Evolutionary conservation across 1,140 invertebrate genomes (phyloP), one percentile per base, ranked within the genome.

Genomic region (Drosophila gunungcola): DNA sequence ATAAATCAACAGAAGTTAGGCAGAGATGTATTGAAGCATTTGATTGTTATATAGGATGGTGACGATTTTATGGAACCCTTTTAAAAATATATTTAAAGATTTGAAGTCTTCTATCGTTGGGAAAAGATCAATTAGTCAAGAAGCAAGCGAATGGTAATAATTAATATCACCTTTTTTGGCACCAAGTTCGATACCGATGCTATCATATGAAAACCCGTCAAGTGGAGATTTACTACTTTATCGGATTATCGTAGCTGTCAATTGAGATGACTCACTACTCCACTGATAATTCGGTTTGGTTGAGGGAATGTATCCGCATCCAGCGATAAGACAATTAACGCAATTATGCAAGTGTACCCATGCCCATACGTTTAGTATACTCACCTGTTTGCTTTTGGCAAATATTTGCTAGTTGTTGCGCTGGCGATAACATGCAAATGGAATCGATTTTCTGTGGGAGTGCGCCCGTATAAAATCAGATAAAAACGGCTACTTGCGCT

Each of bases 371-470:
- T 68, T 62, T 46, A 32, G 29, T 56, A 55, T 73, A 32, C 62
- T 72, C 61, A 11, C 48, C 54, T 64, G 52, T 60, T 69, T 57
- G 29, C 38, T 12, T 25, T 12, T 13, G 56, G 61, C 73, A 88
- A 88, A 88, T 88, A 88, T 84, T 88, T 79, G 58, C 46, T 49
- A 45, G 13, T 32, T 32, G 25, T 16, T 38, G 34, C 51, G 42
- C 42, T 62, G 56, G 62, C 39, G 64, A 73, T 58, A 46, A 80
- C 80, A 84, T 85, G 81, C 81, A 73, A 85, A 84, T 57, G 62
- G 16, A 41, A 60, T 11, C 57, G 62, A 75, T 69, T 57, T 67
- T 21, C 48, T 4, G 10, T 36, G 42, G 34, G 29, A 45, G 29
- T 16, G 13, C 25, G 12, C n/a, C 43, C 7, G 4, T 10, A 13